Evolutionary conservation across 2,797 vertebrate species (phyloP), one percentile per base, ranked within the genome.

Genomic region (Phataginus tricuspis): DNA sequence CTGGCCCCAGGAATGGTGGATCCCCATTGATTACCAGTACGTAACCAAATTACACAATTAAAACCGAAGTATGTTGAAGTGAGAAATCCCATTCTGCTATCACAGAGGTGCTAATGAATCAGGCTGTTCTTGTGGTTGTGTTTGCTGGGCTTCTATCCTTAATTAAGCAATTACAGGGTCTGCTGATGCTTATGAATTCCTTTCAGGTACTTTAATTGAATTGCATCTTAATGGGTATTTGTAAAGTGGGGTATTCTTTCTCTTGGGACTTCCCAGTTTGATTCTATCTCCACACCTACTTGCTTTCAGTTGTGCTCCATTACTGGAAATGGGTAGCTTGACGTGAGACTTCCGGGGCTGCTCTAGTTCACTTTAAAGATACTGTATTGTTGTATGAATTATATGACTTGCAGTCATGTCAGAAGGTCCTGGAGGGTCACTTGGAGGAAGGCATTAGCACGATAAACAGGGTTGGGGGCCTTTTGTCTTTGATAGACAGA

Each of bases 141-240:
- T 98, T 98, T 96, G 95, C 96, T 98, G 96, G 95, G 91, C 90
- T 93, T 96, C 98, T 95, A 94, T 96, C 97, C 95, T 98, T 98
- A 98, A 98, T 98, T 98, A 98, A 97, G 98, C 97, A 98, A 98
- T 98, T 98, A 98, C 94, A 92, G 95, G 97, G 96, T 97, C 98
- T 97, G 96, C 96, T 96, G 97, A 97, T 98, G 97, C 96, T 97
- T 97, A 96, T 75, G 98, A 97, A 98, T 98, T 98, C 94, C 88
- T 97, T 97, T 98, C 83, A 93, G 95, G 96, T 97, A 92, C 92
- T 97, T 97, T 98, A 98, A 98, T 98, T 98, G 97, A 97, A 98
- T 98, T 97, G 95, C 97, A 93, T 19, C 96, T 97, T 98, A 97
- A 98, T 98, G 97, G 98, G 87, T 96, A 98, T 98, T 97, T 90